Evolutionary conservation across 2,888 invertebrate genomes (phyloP).

Genomic region (Myopa testacea): DNA sequence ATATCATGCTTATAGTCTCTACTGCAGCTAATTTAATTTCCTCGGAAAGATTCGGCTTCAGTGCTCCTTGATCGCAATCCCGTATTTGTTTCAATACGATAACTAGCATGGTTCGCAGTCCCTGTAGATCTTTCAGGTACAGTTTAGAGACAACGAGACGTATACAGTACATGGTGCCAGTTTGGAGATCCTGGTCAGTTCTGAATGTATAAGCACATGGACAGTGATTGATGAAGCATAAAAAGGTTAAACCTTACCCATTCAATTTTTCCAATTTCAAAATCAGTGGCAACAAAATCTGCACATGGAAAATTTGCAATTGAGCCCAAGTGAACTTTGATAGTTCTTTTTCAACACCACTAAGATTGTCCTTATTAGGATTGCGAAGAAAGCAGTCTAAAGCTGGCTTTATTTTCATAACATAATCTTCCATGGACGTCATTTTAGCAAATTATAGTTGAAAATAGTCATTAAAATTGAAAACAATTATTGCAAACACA

Average conservation of each 20-base stretch:
- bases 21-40: slow-evolving; percentile 65
- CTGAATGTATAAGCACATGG: slow-evolving; percentile 46
- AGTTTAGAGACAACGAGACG: slow-evolving; percentile 57
- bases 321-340: slow-evolving; percentile 57
- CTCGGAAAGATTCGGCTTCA: slow-evolving; percentile 60
- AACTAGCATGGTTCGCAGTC: slow-evolving; percentile 60
- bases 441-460: slow-evolving; percentile 44
- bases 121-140: slow-evolving; percentile 59
- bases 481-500: no score
- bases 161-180: slow-evolving; percentile 59
- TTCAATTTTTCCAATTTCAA: slow-evolving; percentile 61
- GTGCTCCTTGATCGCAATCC: slow-evolving; percentile 52
- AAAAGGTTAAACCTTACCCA: slow-evolving; percentile 53
- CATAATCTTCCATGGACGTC: slow-evolving; percentile 59
- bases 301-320: slow-evolving; percentile 61
- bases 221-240: background rate
- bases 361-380: slow-evolving; percentile 55
- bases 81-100: slow-evolving; percentile 62
- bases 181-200: slow-evolving; percentile 61
- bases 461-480: background rate
- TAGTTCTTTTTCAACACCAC: slow-evolving; percentile 55
- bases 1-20: slow-evolving; percentile 57
- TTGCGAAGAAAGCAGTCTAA: slow-evolving; percentile 60
- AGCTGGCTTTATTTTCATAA: slow-evolving; percentile 60
- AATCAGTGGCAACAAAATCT: slow-evolving; percentile 63